These are phyloP conservation scores for Peromyscus attwateri DNA, from an alignment of 2,797 vertebrate genomes.

Conservation along the genomic window DNA sequence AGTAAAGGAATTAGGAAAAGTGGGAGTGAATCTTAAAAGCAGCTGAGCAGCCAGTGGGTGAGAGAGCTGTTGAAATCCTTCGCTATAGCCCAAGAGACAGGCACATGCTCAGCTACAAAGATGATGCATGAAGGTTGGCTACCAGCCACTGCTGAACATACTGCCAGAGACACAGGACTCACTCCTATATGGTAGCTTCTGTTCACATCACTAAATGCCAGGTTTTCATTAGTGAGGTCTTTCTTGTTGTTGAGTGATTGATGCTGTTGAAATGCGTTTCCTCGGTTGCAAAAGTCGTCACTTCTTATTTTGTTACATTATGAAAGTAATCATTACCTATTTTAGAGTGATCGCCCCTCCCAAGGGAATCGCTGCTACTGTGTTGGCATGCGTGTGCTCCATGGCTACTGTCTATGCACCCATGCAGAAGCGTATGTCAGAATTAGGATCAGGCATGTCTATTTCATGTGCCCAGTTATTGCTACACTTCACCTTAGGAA, in stretches of 20 bases:
- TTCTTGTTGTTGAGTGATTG: background rate
- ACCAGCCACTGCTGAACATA: background rate
- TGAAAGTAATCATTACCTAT: background rate
- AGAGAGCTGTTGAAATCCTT: background rate
- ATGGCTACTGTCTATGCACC: background rate
- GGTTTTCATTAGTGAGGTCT: background rate
- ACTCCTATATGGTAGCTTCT: background rate
- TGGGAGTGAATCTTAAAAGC: conserved; percentile 11
- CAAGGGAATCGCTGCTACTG: background rate
- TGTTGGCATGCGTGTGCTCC: background rate
- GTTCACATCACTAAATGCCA: background rate
- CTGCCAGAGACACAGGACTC: background rate
- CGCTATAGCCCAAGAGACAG: rapidly evolving
- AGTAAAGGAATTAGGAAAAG: conserved; percentile 47
- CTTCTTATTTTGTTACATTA: conserved; percentile 37
- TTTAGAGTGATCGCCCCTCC: background rate
- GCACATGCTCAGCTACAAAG: background rate
- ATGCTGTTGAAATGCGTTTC: background rate
- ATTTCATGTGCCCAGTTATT: background rate
- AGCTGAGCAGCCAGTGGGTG: background rate
- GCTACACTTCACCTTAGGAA: background rate
- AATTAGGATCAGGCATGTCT: background rate
- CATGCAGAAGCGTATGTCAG: background rate
- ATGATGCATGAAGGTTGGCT: background rate
- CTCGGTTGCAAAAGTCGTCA: background rate